Conservation (phyloP, 1,140 invertebrate genomes). For the Aphaenogaster rudis region DNA sequence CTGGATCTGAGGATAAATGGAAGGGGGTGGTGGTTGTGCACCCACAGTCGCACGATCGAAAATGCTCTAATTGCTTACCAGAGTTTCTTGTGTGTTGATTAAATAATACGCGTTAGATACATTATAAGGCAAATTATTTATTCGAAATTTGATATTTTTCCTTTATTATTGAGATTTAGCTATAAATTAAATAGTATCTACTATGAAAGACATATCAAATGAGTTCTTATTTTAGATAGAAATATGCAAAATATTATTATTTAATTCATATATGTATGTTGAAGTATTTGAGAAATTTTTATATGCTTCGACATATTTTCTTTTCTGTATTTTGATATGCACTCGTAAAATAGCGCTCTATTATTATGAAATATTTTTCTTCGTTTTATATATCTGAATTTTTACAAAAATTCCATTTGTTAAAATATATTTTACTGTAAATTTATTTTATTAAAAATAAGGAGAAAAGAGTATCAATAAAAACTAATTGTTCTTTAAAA, state of each 20-base stretch:
- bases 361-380: neutral
- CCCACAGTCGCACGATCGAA: neutral
- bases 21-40: neutral
- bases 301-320: neutral
- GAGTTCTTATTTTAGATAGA: neutral
- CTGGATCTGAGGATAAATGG: neutral
- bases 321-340: neutral
- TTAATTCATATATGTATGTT: neutral
- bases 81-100: neutral
- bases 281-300: neutral
- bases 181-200: neutral
- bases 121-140: neutral
- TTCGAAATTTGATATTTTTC: neutral
- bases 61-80: neutral
- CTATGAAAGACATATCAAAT: neutral
- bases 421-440: neutral
- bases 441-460: slow-evolving; percentile 18
- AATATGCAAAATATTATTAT: neutral
- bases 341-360: neutral
- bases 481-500: neutral
- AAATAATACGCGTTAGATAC: neutral
- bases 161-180: neutral
- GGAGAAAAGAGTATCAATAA: neutral
- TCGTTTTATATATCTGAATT: neutral
- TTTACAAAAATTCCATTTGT: neutral